Evolutionary conservation across 2,797 vertebrate genomes (phyloP).

Genomic region (Chelon auratus): DNA sequence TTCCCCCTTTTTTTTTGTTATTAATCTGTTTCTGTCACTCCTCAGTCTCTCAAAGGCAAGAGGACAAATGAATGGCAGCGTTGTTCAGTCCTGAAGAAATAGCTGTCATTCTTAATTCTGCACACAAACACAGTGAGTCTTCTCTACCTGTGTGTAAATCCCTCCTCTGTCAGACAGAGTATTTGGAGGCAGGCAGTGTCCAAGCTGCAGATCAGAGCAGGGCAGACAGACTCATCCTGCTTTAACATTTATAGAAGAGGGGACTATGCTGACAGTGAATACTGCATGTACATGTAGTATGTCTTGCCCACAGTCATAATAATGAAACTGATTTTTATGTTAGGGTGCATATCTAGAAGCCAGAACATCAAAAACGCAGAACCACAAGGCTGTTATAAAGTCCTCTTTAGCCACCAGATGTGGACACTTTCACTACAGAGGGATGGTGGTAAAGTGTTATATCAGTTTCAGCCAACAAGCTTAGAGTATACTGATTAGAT

Average conservation of each 20-base stretch:
- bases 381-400: constrained; percentile 4
- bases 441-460: constrained; percentile 10
- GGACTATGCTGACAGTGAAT: constrained; percentile 11
- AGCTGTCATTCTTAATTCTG: constrained; percentile 40
- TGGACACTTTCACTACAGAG: constrained; percentile 22
- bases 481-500: constrained; percentile 46
- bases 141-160: constrained; percentile 59
- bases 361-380: background rate
- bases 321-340: constrained; percentile 22
- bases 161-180: constrained; percentile 40
- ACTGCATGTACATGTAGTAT: constrained; percentile 11
- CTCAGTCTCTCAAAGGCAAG: constrained; percentile 39
- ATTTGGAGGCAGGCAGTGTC: constrained; percentile 50
- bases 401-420: constrained; percentile 23
- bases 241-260: constrained; percentile 31
- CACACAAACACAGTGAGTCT: constrained; percentile 29
- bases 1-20: constrained; percentile 14
- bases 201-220: constrained; percentile 49
- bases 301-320: constrained; percentile 22
- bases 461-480: constrained; percentile 22
- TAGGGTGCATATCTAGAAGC: constrained; percentile 23
- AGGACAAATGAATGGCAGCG: constrained; percentile 50
- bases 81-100: constrained; percentile 47
- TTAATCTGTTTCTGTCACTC: constrained; percentile 53
- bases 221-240: constrained; percentile 39